Evolutionary conservation across 2,113 vertebrate genomes (phyloP).

Genomic region (Gila orcuttii): DNA sequence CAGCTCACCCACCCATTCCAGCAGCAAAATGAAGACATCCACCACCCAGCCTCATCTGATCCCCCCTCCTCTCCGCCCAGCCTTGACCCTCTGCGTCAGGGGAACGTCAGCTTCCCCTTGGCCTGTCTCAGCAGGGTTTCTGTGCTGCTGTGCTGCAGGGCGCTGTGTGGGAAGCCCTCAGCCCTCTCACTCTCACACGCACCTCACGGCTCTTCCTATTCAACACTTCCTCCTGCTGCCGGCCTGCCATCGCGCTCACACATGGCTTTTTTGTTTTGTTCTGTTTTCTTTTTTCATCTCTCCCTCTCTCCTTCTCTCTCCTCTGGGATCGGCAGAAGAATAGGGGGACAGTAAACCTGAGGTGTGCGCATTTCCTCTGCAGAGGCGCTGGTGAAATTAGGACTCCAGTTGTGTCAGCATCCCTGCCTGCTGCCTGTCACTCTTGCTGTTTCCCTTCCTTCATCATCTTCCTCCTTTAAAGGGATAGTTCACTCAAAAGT

Average conservation of each 20-base stretch:
- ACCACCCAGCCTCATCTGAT: neutral
- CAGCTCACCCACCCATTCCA: neutral
- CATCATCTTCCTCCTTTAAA: slow-evolving; percentile 28
- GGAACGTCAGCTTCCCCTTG: slow-evolving; percentile 77
- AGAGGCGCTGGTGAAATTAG: slow-evolving; percentile 23
- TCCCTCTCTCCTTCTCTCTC: slow-evolving; percentile 37
- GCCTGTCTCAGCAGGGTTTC: slow-evolving; percentile 69
- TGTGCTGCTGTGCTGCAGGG: slow-evolving; percentile 58
- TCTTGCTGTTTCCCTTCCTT: neutral
- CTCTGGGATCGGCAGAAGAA: slow-evolving; percentile 58
- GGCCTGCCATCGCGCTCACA: slow-evolving; percentile 41
- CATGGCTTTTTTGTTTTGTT: slow-evolving; percentile 50
- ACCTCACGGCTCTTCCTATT: slow-evolving; percentile 72
- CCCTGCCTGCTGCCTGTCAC: slow-evolving; percentile 24
- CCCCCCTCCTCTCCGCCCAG: slow-evolving; percentile 46
- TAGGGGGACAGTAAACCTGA: slow-evolving; percentile 50
- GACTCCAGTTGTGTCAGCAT: slow-evolving; percentile 37
- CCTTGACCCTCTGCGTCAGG: slow-evolving; percentile 77
- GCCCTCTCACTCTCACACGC: slow-evolving; percentile 77
- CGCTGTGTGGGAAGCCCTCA: slow-evolving; percentile 77
- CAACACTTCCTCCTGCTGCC: slow-evolving; percentile 68
- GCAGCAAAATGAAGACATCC: neutral
- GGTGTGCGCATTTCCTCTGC: slow-evolving; percentile 54
- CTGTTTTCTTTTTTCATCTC: slow-evolving; percentile 40
- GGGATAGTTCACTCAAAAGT: neutral